phyloP scores from a whole-genome alignment of 2,113 vertebrate species.

The Vombatus ursinus region DNA sequence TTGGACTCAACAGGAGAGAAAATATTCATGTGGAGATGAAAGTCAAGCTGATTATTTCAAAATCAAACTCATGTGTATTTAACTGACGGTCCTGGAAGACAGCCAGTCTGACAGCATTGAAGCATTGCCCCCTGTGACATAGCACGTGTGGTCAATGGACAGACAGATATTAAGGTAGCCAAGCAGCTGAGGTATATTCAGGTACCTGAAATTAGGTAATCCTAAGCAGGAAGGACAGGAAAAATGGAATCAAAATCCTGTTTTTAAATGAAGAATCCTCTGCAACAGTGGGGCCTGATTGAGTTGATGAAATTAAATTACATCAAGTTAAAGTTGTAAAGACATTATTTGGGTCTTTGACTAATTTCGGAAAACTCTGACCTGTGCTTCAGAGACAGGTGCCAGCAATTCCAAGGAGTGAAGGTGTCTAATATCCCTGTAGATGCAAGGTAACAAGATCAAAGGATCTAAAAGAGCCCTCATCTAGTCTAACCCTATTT shows the following conservation, averaged over 20 bases:
- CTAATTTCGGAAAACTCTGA: neutral
- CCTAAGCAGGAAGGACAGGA: neutral
- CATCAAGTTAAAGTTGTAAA: neutral
- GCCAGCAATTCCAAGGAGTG: neutral
- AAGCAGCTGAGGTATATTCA: neutral
- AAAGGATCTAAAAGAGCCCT: neutral
- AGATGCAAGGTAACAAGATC: neutral
- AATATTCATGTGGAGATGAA: rapidly evolving
- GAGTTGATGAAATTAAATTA: neutral
- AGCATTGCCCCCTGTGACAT: rapidly evolving
- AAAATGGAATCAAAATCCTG: neutral
- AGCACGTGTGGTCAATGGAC: neutral
- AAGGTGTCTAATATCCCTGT: neutral
- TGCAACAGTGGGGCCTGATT: neutral
- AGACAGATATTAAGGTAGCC: no score
- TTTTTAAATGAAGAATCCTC: neutral
- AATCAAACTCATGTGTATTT: neutral
- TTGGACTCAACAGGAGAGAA: neutral
- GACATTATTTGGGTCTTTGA: neutral
- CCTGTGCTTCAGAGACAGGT: neutral
- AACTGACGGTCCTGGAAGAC: neutral
- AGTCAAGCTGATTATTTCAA: neutral
- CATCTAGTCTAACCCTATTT: neutral
- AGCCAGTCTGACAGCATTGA: neutral
- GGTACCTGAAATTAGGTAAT: neutral